Evolutionary conservation across 2,888 invertebrate species (phyloP), one percentile per base, ranked within the genome.

Genomic region (Andrena fulva): DNA sequence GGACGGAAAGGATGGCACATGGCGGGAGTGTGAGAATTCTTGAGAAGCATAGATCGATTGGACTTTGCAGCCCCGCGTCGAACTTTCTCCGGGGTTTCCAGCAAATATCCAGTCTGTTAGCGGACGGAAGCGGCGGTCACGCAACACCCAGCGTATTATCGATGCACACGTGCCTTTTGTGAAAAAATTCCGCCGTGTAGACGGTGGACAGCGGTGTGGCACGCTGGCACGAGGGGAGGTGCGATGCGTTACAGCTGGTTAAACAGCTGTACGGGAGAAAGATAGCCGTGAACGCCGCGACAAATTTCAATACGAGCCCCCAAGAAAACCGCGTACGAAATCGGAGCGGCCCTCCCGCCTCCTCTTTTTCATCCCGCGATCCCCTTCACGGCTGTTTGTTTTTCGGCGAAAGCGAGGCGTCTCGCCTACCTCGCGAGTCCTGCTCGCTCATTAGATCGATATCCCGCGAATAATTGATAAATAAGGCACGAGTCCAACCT

Each of bases 191-290:
- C 89, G 87, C n/a, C 76, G 66, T 35, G 67, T 70, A 77, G 74
- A 78, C 35, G 74, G 73, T 60, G 73, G 60, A 33, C 54, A 68
- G 20, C 71, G 59, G 73, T 42, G 63, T 29, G 50, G 60, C 68
- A 64, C 59, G 60, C 84, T 68, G 72, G 33, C 67, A 66, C 70
- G 69, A 77, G 81, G 83, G 82, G 80, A 87, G 86, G 87, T 85
- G 89, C 83, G 89, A 89, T 73, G 86, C 77, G 87, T 90, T 90
- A 89, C 91, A 91, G 87, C 90, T 91, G 91, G 89, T 91, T 91
- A 90, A 89, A 88, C 91, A 91, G 88, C 87, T 91, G 91, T 86
- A 82, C 76, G 68, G 68, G 73, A 59, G 83, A 71, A 84, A 77
- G 86, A 90, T 90, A 87, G 73, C 82, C 86, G 86, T 86, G 87